These are phyloP conservation scores for Styela clava DNA, from an alignment of 23 tunicate species.

Conservation along the genomic window DNA sequence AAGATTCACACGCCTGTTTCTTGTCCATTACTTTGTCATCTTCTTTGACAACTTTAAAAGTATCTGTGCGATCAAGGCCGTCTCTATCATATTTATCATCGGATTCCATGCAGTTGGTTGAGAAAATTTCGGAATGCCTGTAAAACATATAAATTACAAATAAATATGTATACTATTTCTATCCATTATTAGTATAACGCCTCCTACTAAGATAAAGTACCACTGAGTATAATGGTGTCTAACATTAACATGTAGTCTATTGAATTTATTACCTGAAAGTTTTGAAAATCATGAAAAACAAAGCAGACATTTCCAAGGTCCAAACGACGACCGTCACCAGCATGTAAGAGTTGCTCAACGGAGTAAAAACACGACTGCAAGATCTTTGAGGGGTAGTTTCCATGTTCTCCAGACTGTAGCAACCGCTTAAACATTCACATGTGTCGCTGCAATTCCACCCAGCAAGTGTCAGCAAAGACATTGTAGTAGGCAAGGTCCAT, in stretches of 20 bases:
- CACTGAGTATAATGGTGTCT: too few species aligned
- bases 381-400: neutral
- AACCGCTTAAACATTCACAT: slow-evolving; percentile 25
- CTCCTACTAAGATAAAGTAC: too few species aligned
- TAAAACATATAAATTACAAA: too few species aligned
- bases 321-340: slow-evolving; percentile 13
- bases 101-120: neutral
- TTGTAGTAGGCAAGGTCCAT: slow-evolving; percentile 22
- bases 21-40: neutral
- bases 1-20: neutral
- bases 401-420: slow-evolving; percentile 7
- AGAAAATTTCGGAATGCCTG: neutral
- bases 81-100: neutral
- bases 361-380: slow-evolving; percentile 31
- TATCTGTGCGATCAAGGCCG: neutral
- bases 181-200: too few species aligned
- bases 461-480: slow-evolving; percentile 2
- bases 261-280: slow-evolving; percentile 37
- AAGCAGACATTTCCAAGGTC: slow-evolving; percentile 15
- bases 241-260: too few species aligned
- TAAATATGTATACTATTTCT: too few species aligned
- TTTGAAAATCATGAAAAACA: slow-evolving; percentile 19
- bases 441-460: slow-evolving; percentile 29
- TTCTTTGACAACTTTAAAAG: neutral
- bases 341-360: slow-evolving; percentile 37